These are phyloP conservation scores for Drosophila colorata DNA, from an alignment of 2,888 invertebrate species.

Conservation along the genomic window DNA sequence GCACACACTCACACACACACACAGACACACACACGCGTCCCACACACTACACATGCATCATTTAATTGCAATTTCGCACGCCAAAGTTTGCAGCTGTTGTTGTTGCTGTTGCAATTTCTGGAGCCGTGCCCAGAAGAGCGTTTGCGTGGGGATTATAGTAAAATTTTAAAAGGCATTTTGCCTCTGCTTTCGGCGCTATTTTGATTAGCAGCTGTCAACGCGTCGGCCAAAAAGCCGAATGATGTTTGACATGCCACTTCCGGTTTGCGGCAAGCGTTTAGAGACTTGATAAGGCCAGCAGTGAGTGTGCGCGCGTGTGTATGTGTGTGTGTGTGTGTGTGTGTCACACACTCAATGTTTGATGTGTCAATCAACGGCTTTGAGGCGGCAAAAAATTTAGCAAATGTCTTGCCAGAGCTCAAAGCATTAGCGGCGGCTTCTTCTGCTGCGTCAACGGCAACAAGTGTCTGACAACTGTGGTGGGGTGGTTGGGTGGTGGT, in stretches of 20 bases:
- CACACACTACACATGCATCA: conserved; percentile 30
- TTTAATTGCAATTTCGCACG: conserved; percentile 56
- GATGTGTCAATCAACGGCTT: conserved; percentile 65
- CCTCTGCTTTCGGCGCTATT: conserved; percentile 43
- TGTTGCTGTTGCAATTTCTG: conserved; percentile 30
- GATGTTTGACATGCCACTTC: conserved; percentile 61
- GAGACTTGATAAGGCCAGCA: conserved; percentile 43
- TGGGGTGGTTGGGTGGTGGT: background rate
- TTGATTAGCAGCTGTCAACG: conserved; percentile 72
- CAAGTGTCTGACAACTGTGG: conserved; percentile 57
- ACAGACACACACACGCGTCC: background rate
- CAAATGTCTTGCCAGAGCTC: conserved; percentile 38
- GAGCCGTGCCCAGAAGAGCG: conserved; percentile 49
- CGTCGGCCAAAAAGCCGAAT: conserved; percentile 39
- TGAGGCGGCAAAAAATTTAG: conserved; percentile 42
- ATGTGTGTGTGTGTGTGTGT: conserved; percentile 14
- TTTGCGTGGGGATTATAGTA: conserved; percentile 19
- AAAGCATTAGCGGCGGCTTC: conserved; percentile 38
- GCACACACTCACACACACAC: background rate
- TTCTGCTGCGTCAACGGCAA: conserved; percentile 49
- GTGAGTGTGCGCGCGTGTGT: conserved; percentile 1
- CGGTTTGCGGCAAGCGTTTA: conserved; percentile 32
- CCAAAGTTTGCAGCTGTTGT: conserved; percentile 19
- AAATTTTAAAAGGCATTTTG: conserved; percentile 31
- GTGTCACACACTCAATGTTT: conserved; percentile 32